These are phyloP conservation scores for Zosterops pallidus DNA, from an alignment of 2,113 vertebrate genomes.

Conservation along the genomic window DNA sequence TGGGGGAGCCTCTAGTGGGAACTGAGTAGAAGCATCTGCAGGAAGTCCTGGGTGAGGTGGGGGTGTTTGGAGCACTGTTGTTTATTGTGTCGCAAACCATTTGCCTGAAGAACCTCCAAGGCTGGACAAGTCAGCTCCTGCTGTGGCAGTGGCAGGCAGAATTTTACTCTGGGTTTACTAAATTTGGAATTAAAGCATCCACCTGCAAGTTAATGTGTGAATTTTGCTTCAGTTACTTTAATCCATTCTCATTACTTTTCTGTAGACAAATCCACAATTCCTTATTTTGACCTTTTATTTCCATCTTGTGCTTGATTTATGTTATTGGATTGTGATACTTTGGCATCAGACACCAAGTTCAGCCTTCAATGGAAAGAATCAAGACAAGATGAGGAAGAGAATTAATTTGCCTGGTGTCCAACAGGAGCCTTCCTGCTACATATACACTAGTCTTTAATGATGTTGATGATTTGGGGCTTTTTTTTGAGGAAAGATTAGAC, in stretches of 20 bases:
- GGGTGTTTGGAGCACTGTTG: neutral
- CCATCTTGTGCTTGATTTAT: neutral
- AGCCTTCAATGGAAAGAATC: neutral
- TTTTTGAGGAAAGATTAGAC: neutral
- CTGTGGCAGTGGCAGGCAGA: neutral
- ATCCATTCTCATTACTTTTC: neutral
- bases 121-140: neutral
- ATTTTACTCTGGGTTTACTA: neutral
- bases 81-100: neutral
- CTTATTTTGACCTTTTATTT: neutral
- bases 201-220: neutral
- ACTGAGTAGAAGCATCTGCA: neutral
- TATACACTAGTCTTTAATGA: accelerated
- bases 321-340: neutral
- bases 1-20: neutral
- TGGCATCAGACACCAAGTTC: neutral
- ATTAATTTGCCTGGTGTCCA: neutral
- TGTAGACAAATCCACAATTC: neutral
- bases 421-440: neutral
- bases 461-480: neutral
- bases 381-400: neutral
- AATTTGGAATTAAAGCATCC: neutral
- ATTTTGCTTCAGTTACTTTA: neutral
- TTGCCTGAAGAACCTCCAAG: neutral
- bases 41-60: neutral